phyloP scores from a whole-genome alignment of 1,140 invertebrate species.

The Drosophila kanapiae region DNA sequence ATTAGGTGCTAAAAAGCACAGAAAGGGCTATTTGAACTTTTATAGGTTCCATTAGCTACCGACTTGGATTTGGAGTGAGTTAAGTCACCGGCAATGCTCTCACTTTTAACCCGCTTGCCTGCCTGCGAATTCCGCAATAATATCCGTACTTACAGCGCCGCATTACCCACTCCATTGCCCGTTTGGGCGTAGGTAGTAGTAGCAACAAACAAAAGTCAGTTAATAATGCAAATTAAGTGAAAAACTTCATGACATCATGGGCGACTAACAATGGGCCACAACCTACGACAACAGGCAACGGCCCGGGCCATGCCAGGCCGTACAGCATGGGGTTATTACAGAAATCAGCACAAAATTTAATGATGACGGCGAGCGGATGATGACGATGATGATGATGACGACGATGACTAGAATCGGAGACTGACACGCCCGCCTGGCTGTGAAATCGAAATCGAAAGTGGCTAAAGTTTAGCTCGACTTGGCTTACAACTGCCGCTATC shows the following conservation, averaged over 20 bases:
- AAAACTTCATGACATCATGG: conserved; percentile 72
- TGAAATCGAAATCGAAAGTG: conserved; percentile 76
- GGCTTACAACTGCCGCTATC: conserved; percentile 39
- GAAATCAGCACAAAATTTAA: conserved; percentile 39
- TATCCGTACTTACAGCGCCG: conserved; percentile 20
- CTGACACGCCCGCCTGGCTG: conserved; percentile 30
- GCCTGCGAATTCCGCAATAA: conserved; percentile 15
- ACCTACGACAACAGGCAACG: conserved; percentile 70
- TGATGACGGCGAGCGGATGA: conserved; percentile 40
- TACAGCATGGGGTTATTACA: conserved; percentile 36
- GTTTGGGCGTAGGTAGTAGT: conserved; percentile 7
- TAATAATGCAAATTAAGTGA: conserved; percentile 74
- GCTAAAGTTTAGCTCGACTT: conserved; percentile 43
- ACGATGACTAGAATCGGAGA: conserved; percentile 21
- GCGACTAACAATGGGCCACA: conserved; percentile 48
- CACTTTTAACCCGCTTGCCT: conserved; percentile 27
- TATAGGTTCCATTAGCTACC: background rate
- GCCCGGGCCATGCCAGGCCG: background rate
- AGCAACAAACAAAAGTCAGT: conserved; percentile 36
- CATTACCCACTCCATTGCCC: conserved; percentile 17
- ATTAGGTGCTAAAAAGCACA: background rate
- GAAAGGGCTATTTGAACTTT: background rate
- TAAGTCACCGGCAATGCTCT: conserved; percentile 3
- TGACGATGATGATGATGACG: conserved; percentile 37
- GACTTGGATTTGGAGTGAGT: conserved; percentile 1